Conservation (phyloP, 2,888 invertebrate species). For the Drepanosiphum platanoidis region DNA sequence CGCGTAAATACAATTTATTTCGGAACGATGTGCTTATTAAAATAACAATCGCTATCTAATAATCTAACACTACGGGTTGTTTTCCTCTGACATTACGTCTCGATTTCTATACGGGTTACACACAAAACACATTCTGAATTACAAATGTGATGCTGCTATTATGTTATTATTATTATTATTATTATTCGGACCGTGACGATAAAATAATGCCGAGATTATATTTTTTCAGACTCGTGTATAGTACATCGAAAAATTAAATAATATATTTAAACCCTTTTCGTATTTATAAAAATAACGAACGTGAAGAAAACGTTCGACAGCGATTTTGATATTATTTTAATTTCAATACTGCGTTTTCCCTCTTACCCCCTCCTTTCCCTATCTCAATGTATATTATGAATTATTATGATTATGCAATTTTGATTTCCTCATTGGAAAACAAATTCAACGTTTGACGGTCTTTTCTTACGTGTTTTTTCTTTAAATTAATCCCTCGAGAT, state of each 20-base stretch:
- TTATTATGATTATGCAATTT: constrained; percentile 32
- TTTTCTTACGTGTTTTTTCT: background rate
- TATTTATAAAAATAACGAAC: background rate
- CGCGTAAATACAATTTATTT: background rate
- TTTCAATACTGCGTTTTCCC: background rate
- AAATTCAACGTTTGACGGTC: background rate
- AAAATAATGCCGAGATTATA: background rate
- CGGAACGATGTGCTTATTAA: no score
- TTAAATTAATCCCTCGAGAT: background rate
- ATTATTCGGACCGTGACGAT: background rate
- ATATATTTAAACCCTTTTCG: background rate
- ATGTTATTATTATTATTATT: no score
- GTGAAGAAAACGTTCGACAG: background rate
- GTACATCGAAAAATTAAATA: background rate
- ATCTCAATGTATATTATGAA: background rate
- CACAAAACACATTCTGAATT: no score
- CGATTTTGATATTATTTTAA: background rate
- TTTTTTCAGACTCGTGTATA: background rate
- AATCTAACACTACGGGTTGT: background rate
- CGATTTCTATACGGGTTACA: background rate
- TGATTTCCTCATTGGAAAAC: background rate
- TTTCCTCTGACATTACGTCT: background rate
- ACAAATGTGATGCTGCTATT: background rate
- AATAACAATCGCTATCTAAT: background rate
- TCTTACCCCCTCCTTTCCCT: no score